Evolutionary conservation across 92 coral and sea anemone species (phyloP).

Genomic region (Phenganax marumi): DNA sequence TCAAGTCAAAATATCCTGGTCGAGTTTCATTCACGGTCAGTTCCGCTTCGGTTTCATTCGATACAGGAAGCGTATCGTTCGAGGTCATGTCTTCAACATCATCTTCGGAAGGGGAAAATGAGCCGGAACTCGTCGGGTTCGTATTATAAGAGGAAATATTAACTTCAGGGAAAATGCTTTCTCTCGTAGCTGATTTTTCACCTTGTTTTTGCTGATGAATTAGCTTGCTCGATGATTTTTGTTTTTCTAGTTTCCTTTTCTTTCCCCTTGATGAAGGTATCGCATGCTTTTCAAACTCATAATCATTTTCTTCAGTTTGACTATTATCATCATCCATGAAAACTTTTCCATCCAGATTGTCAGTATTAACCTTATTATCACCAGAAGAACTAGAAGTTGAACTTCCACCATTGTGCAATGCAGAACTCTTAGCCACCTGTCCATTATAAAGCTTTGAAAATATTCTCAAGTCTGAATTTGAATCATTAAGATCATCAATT

Average conservation of each 20-base stretch:
- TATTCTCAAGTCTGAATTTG: no score
- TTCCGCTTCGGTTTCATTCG: constrained; percentile 96
- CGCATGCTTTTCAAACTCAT: not conserved
- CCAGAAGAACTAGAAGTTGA: not conserved
- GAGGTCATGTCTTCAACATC: constrained; percentile 89
- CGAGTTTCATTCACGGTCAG: constrained; percentile 90
- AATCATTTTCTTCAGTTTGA: not conserved
- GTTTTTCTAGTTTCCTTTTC: not conserved
- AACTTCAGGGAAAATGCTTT: not conserved
- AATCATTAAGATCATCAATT: no score
- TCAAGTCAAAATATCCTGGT: constrained; percentile 58
- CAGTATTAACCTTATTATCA: not conserved
- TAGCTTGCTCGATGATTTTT: not conserved
- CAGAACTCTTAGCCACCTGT: no score
- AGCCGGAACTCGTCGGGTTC: not conserved
- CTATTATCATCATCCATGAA: not conserved
- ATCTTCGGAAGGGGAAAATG: not conserved
- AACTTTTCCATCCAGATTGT: not conserved
- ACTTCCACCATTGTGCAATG: not conserved
- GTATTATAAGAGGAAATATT: not conserved
- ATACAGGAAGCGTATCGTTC: constrained; percentile 89
- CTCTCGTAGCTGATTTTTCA: not conserved
- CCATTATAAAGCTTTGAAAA: no score
- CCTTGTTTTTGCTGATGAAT: not conserved
- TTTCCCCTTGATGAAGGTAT: not conserved